Conservation (phyloP, 2,888 invertebrate genomes). For the Teleogryllus oceanicus region DNA sequence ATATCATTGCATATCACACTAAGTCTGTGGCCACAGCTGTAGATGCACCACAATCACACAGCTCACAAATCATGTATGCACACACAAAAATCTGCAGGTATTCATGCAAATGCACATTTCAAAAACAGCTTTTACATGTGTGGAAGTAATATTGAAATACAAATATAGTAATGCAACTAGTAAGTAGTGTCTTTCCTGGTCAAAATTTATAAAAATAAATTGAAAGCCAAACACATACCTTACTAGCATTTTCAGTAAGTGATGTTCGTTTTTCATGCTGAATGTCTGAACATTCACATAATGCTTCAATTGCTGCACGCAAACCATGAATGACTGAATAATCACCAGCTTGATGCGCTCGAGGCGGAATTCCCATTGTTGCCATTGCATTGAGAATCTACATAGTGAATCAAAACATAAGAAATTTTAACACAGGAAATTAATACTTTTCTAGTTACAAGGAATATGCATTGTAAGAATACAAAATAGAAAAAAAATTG, state of each 20-base stretch:
- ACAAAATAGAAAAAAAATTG: neutral
- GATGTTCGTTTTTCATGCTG: constrained; percentile 60
- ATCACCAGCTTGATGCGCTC: constrained; percentile 57
- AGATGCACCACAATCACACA: too few species aligned
- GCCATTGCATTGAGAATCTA: constrained; percentile 80
- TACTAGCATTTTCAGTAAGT: constrained; percentile 49
- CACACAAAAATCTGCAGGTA: neutral
- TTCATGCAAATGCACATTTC: neutral
- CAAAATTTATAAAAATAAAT: too few species aligned
- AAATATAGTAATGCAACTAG: too few species aligned
- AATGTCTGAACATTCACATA: constrained; percentile 75
- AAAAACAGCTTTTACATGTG: neutral
- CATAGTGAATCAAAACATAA: constrained; percentile 34
- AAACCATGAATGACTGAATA: constrained; percentile 78
- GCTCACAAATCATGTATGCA: too few species aligned
- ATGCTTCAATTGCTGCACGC: constrained; percentile 77
- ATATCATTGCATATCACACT: too few species aligned
- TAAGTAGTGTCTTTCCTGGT: too few species aligned
- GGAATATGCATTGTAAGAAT: neutral
- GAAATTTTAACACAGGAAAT: neutral
- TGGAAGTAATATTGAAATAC: too few species aligned
- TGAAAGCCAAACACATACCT: constrained; percentile 40
- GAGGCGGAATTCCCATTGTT: constrained; percentile 73
- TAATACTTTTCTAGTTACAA: neutral
- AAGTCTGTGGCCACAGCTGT: too few species aligned